A percentile compares a stretch with the other conserved stretches of the same genome.
phyloP scores from a whole-genome alignment of 2,888 invertebrate species.

The Dicyrtomina minuta region DNA sequence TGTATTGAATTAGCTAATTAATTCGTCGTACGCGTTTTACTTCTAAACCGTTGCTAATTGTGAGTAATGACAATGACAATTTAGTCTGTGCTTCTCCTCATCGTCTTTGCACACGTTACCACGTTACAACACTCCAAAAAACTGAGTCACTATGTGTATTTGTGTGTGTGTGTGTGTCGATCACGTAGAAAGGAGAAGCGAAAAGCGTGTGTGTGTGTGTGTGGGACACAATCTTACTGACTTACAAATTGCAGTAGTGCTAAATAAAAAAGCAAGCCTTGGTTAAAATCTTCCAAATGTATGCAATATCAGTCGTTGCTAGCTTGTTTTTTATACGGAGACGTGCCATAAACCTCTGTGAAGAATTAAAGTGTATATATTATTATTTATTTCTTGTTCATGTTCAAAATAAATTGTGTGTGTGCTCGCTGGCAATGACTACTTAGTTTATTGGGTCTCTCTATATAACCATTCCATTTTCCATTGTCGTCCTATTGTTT shows the following conservation, averaged over 20 bases:
- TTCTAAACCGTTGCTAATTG: conserved; percentile 20
- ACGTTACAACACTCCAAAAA: neutral
- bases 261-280: neutral
- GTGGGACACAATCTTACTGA: neutral
- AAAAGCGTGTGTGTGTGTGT: neutral
- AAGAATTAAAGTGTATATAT: no score
- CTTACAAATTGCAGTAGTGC: neutral
- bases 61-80: conserved; percentile 18
- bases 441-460: no score
- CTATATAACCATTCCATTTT: no score
- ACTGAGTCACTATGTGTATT: neutral
- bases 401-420: no score
- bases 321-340: neutral
- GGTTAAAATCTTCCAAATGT: neutral
- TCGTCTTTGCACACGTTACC: no score
- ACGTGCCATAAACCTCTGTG: no score
- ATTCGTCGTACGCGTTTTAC: conserved; percentile 21
- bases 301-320: neutral
- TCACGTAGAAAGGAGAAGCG: conserved; percentile 5
- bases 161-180: neutral
- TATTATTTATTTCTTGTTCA: no score
- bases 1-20: conserved; percentile 15
- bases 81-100: neutral
- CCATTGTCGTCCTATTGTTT: no score
- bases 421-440: no score